Conservation (phyloP, 1,140 invertebrate species). For the Drosophila nebulosa region DNA sequence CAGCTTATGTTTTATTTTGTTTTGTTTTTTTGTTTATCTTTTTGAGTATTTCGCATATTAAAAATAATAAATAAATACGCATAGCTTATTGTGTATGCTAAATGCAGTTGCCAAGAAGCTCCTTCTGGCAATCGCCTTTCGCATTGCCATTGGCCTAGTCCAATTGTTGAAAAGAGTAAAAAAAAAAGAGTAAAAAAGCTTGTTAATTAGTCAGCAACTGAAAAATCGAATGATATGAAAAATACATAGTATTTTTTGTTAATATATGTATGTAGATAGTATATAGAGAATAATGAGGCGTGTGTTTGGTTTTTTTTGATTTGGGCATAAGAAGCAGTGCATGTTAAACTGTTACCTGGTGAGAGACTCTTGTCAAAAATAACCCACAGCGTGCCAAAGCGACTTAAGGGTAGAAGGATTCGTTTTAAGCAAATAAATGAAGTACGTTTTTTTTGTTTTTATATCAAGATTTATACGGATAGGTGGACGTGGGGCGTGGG, state of each 20-base stretch:
- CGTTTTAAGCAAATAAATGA: constrained; percentile 45
- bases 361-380: constrained; percentile 80
- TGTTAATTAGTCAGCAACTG: not conserved
- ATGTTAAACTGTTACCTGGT: constrained; percentile 80
- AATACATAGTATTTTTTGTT: not conserved
- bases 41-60: constrained; percentile 32
- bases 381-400: constrained; percentile 83
- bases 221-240: not conserved
- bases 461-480: not conserved
- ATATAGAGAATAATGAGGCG: constrained; percentile 23
- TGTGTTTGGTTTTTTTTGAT: constrained; percentile 45
- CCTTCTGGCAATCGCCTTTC: not conserved
- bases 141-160: not conserved
- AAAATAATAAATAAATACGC: constrained; percentile 48
- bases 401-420: constrained; percentile 78
- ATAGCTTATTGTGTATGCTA: constrained; percentile 26
- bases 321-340: constrained; percentile 79
- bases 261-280: constrained; percentile 12
- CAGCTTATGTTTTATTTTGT: no score
- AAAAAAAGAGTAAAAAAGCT: not conserved
- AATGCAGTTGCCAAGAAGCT: constrained; percentile 32
- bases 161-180: not conserved
- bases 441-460: constrained; percentile 25
- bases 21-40: constrained; percentile 47
- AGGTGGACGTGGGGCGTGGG: constrained; percentile 1